Evolutionary conservation across 2,888 invertebrate species (phyloP).

Genomic region (Schizaphis graminum): DNA sequence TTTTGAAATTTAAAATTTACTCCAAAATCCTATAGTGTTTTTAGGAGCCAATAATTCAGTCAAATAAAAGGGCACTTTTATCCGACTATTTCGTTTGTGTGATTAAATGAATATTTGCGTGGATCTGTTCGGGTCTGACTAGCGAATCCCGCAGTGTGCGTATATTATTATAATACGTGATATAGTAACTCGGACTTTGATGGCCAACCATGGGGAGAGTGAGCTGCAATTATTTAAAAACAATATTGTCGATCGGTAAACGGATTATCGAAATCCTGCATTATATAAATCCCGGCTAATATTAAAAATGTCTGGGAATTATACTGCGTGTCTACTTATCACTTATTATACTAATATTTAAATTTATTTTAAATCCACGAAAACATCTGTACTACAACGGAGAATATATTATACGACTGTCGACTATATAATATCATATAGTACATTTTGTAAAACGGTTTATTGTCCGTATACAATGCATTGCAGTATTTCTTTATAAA

Average conservation of each 20-base stretch:
- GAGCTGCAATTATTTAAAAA: not conserved
- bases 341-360: not conserved
- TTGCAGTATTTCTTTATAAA: not conserved
- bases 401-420: not conserved
- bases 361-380: not conserved
- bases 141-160: not conserved
- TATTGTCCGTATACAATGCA: not conserved
- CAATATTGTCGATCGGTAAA: not conserved
- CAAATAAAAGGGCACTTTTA: not conserved
- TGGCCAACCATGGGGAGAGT: not conserved
- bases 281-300: not conserved
- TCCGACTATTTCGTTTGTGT: not conserved
- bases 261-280: not conserved
- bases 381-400: not conserved
- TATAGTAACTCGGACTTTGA: not conserved
- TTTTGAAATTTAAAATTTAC: not conserved
- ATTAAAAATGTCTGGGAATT: not conserved
- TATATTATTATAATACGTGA: not conserved
- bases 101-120: not conserved
- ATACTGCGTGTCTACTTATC: not conserved
- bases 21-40: not conserved
- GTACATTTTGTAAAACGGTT: not conserved
- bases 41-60: no score
- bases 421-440: not conserved
- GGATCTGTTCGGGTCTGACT: not conserved